Conservation (phyloP, 2,113 vertebrate species). For the Sebastes fasciatus region DNA sequence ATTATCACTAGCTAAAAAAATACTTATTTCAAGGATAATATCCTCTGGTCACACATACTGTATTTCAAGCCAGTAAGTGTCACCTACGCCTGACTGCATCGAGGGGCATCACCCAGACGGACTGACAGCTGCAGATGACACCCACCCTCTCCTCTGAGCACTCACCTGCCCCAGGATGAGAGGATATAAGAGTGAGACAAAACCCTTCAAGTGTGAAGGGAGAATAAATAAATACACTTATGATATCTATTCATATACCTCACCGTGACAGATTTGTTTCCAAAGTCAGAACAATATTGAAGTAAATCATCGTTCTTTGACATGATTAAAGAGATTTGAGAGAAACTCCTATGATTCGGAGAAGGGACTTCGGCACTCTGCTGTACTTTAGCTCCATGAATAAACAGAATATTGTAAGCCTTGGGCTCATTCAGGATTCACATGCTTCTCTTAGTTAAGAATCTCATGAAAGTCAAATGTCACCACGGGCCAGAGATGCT, state of each 20-base stretch:
- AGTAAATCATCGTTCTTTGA: background rate
- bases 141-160: conserved; percentile 12
- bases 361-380: background rate
- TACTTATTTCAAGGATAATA: conserved; percentile 47
- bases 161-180: conserved; percentile 33
- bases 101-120: background rate
- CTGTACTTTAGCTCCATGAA: background rate
- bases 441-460: conserved; percentile 45
- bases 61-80: conserved; percentile 51
- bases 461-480: conserved; percentile 51
- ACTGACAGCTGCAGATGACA: conserved; percentile 70
- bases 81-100: conserved; percentile 58
- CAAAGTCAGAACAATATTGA: background rate
- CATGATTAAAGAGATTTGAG: background rate
- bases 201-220: background rate
- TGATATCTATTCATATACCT: background rate
- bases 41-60: conserved; percentile 21
- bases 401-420: conserved; percentile 26
- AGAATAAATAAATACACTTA: background rate
- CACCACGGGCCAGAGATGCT: conserved; percentile 32
- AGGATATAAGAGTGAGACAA: background rate
- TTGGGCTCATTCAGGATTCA: conserved; percentile 27
- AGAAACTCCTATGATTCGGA: background rate
- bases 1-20: background rate
- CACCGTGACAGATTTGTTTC: background rate